These are phyloP conservation scores for Ciconia boyciana DNA, from an alignment of 2,113 vertebrate species.

Conservation along the genomic window DNA sequence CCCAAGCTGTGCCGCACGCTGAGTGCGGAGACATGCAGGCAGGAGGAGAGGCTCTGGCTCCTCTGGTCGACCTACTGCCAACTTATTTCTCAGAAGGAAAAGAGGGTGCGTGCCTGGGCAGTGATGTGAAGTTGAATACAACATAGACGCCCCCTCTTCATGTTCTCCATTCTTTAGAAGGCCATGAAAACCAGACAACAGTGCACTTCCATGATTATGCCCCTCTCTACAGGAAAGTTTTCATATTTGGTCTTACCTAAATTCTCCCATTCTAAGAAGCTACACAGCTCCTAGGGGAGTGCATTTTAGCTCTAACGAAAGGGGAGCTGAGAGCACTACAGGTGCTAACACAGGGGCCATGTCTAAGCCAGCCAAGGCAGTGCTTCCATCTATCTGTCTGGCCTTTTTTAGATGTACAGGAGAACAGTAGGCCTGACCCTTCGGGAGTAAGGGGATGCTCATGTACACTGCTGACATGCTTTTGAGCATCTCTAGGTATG, in stretches of 20 bases:
- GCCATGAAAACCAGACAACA: neutral
- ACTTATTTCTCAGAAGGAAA: neutral
- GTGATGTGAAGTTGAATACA: neutral
- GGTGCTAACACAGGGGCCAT: neutral
- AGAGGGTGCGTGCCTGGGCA: neutral
- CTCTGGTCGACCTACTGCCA: neutral
- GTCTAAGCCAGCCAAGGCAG: neutral
- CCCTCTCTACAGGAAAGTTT: neutral
- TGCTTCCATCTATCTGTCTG: neutral
- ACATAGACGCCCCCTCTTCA: neutral
- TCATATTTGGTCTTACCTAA: neutral
- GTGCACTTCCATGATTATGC: neutral
- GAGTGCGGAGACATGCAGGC: neutral
- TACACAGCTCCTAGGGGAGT: neutral
- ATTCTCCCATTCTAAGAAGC: neutral
- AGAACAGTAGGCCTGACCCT: neutral
- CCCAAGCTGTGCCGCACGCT: neutral
- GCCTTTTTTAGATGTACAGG: neutral
- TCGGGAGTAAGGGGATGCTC: neutral
- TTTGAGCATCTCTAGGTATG: neutral
- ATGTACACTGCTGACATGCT: fast-evolving
- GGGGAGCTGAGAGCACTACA: neutral
- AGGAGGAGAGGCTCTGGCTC: neutral
- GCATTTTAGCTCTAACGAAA: neutral
- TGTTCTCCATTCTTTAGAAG: neutral